phyloP scores from a whole-genome alignment of 1,140 invertebrate genomes.

The Ruditapes philippinarum region DNA sequence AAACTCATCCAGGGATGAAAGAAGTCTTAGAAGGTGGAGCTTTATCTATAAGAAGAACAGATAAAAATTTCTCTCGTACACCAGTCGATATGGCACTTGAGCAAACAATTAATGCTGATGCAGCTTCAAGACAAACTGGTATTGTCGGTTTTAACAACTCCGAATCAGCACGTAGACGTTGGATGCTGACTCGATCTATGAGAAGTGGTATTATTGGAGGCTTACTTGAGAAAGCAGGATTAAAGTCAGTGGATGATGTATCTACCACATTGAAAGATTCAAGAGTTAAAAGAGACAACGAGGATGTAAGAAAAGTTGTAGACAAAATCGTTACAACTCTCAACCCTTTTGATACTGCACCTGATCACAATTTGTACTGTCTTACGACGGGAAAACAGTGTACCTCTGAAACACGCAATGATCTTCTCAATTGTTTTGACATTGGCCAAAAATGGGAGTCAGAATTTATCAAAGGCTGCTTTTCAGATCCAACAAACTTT shows the following conservation, averaged over 20 bases:
- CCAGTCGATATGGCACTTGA: conserved; percentile 72
- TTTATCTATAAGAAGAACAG: conserved; percentile 62
- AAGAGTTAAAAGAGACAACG: not conserved
- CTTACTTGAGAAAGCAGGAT: not conserved
- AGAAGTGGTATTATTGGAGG: not conserved
- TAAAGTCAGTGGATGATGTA: not conserved
- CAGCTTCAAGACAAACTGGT: conserved; percentile 67
- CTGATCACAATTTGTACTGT: not conserved
- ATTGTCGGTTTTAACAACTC: conserved; percentile 31
- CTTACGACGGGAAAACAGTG: not conserved
- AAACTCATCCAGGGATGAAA: conserved; percentile 52
- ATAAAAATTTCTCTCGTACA: conserved; percentile 53
- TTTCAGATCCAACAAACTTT: not conserved
- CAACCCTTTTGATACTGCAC: not conserved
- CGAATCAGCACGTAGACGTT: conserved; percentile 25
- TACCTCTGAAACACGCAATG: not conserved
- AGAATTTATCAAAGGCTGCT: not conserved
- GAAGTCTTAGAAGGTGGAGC: conserved; percentile 50
- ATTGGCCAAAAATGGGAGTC: not conserved
- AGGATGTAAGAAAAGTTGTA: not conserved
- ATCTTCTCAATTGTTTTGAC: not conserved
- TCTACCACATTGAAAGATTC: not conserved
- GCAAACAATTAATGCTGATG: conserved; percentile 71
- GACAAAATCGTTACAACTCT: not conserved
- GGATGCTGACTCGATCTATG: conserved; percentile 66